Conservation (phyloP, 2,113 vertebrate genomes). For the Chroicocephalus ridibundus region DNA sequence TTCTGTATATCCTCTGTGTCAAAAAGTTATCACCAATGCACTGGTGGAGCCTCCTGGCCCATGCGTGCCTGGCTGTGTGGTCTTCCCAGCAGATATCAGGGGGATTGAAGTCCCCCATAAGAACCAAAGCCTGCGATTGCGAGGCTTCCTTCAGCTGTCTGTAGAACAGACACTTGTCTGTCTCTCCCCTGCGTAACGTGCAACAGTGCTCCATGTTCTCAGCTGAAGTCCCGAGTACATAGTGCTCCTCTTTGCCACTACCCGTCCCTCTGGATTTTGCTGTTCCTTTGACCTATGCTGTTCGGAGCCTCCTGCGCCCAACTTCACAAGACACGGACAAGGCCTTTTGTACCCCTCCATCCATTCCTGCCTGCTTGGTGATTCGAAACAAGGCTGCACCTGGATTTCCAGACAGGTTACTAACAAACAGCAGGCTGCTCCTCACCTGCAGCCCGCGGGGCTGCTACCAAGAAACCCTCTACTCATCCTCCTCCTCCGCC, state of each 20-base stretch:
- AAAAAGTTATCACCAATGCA: too few relatives aligned
- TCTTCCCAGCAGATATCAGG: too few relatives aligned
- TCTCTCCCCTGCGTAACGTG: background rate
- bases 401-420: background rate
- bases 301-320: background rate
- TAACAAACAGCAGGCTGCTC: background rate
- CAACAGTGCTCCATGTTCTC: background rate
- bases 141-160: too few relatives aligned
- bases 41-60: too few relatives aligned
- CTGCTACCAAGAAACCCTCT: background rate
- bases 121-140: too few relatives aligned
- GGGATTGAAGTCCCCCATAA: too few relatives aligned
- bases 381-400: background rate
- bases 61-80: too few relatives aligned
- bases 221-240: background rate
- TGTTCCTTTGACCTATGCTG: background rate
- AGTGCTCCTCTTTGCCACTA: background rate
- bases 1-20: too few relatives aligned
- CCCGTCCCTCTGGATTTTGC: background rate
- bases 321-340: background rate
- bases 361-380: background rate
- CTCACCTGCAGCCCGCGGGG: background rate
- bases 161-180: too few relatives aligned
- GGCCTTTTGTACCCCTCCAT: background rate
- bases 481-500: background rate